These are phyloP conservation scores for Aeoliscus strigatus DNA, from an alignment of 2,797 vertebrate species.

Conservation along the genomic window DNA sequence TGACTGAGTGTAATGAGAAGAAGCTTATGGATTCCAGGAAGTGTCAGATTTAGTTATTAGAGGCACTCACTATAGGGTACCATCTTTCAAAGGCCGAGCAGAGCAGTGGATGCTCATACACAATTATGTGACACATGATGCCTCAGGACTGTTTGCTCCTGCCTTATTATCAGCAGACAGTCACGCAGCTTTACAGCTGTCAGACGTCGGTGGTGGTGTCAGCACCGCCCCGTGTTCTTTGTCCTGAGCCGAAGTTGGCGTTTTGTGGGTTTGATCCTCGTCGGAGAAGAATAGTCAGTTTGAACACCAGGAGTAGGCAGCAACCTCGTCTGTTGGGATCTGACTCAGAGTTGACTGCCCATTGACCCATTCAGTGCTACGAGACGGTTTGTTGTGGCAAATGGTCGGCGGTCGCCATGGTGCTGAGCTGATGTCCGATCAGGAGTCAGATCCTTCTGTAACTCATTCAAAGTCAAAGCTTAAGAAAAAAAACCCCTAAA, in stretches of 20 bases:
- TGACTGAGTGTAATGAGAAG: too few species aligned
- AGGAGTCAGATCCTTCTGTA: conserved; percentile 1
- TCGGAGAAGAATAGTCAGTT: conserved; percentile 42
- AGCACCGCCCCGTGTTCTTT: conserved; percentile 42
- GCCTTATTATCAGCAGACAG: too few species aligned
- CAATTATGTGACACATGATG: too few species aligned
- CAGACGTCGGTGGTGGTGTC: conserved; percentile 30
- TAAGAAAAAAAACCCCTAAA: neutral
- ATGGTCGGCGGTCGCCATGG: conserved; percentile 14
- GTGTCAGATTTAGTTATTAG: too few species aligned
- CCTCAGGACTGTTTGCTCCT: too few species aligned
- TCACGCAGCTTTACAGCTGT: too few species aligned
- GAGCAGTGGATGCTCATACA: too few species aligned
- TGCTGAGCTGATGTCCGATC: neutral
- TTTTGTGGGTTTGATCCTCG: conserved; percentile 40
- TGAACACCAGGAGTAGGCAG: conserved; percentile 38
- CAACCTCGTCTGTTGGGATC: conserved; percentile 11
- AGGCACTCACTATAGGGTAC: too few species aligned
- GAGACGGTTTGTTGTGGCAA: conserved; percentile 15
- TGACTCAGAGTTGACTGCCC: conserved; percentile 48
- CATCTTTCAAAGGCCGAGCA: too few species aligned
- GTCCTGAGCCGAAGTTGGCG: conserved; percentile 34
- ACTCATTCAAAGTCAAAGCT: neutral
- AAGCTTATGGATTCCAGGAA: too few species aligned
- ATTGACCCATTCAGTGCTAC: conserved; percentile 25